Percentiles rank a stretch among this genome's conserved stretches.
phyloP scores from a whole-genome alignment of 2,888 invertebrate genomes.

The Urechis unicinctus region DNA sequence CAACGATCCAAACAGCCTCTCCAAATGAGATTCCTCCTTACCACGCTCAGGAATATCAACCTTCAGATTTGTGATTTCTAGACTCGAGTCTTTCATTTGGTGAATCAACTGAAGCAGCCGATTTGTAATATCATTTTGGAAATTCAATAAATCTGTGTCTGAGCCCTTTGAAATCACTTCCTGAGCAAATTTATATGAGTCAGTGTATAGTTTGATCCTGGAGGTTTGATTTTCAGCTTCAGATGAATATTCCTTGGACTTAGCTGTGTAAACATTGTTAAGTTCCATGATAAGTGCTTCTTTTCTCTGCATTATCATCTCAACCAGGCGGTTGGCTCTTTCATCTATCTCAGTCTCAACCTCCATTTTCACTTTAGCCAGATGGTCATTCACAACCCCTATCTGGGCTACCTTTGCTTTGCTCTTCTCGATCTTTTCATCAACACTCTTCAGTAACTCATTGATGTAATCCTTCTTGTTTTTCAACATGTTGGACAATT shows the following conservation, averaged over 20 bases:
- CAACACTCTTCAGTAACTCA: not conserved
- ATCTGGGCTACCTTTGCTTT: not conserved
- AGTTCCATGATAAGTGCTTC: not conserved
- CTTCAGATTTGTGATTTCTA: constrained; percentile 8
- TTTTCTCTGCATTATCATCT: not conserved
- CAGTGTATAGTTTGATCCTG: not conserved
- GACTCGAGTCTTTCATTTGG: not conserved
- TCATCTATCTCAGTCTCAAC: not conserved
- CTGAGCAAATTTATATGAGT: not conserved
- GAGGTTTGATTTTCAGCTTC: not conserved
- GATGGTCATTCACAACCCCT: not conserved
- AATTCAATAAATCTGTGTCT: constrained; percentile 7
- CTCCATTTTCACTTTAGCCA: not conserved
- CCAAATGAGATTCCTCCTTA: constrained; percentile 10
- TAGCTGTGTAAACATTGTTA: not conserved
- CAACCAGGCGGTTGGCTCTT: not conserved
- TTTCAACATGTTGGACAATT: no score
- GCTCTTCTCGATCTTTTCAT: not conserved
- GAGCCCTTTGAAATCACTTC: not conserved
- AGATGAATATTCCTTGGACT: not conserved
- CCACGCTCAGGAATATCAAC: constrained; percentile 12
- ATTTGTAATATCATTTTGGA: constrained; percentile 10
- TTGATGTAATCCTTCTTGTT: not conserved
- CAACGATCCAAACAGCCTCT: constrained; percentile 13
- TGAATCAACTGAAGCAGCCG: constrained; percentile 10